Evolutionary conservation across 2,888 invertebrate genomes (phyloP).

Genomic region (Ommatoiulus sabulosus): DNA sequence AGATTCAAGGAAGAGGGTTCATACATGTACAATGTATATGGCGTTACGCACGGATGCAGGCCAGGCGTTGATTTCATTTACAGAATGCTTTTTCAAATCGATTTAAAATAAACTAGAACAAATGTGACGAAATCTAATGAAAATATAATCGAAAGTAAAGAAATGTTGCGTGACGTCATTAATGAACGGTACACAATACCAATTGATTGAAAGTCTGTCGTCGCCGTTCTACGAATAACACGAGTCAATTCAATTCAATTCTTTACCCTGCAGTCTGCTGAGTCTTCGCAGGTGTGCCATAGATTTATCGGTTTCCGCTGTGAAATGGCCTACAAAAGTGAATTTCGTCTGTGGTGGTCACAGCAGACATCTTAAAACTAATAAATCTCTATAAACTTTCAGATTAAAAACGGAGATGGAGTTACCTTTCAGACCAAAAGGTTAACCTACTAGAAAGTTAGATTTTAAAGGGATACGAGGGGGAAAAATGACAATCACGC

Average conservation of each 20-base stretch:
- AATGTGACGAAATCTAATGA: background rate
- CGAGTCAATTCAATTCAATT: too few relatives aligned
- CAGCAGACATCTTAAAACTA: background rate
- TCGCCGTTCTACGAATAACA: background rate
- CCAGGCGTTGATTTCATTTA: background rate
- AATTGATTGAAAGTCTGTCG: background rate
- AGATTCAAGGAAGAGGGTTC: too few relatives aligned
- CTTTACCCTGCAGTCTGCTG: background rate
- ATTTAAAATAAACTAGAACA: background rate
- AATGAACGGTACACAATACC: background rate
- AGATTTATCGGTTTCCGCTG: background rate
- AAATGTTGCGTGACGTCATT: too few relatives aligned
- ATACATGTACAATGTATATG: background rate
- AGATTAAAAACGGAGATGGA: background rate
- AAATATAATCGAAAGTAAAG: too few relatives aligned
- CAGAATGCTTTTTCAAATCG: too few relatives aligned
- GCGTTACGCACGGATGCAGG: background rate
- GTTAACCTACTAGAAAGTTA: conserved; percentile 39
- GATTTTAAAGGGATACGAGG: background rate
- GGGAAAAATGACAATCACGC: background rate
- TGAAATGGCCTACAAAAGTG: background rate
- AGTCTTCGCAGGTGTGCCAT: background rate
- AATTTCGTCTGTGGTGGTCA: background rate
- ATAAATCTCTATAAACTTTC: background rate
- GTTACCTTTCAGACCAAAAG: background rate